These are phyloP conservation scores for Ctenodactylus gundi DNA, from an alignment of 2,113 vertebrate species.

Conservation along the genomic window DNA sequence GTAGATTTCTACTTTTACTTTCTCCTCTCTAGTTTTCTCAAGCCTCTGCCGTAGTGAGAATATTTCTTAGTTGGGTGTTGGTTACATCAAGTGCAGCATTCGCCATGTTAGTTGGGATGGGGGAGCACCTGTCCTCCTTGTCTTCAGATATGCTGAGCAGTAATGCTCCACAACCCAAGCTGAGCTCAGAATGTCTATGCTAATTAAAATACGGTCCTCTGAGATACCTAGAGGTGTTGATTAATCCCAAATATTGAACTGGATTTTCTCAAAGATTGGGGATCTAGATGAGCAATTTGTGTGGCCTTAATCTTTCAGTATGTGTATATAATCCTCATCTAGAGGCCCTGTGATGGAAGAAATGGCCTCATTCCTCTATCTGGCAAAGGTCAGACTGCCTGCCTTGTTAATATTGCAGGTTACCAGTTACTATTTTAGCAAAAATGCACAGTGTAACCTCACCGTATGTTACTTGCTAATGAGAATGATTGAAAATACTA, in stretches of 20 bases:
- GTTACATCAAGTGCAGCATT: not conserved
- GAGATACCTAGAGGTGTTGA: not conserved
- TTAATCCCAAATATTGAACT: constrained; percentile 33
- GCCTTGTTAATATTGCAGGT: not conserved
- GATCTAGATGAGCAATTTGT: constrained; percentile 25
- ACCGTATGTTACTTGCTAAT: constrained; percentile 45
- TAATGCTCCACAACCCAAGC: not conserved
- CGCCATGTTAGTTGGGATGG: not conserved
- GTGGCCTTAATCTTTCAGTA: not conserved
- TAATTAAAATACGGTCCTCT: not conserved
- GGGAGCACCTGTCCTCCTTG: not conserved
- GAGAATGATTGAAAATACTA: constrained; percentile 46
- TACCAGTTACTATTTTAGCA: constrained; percentile 30
- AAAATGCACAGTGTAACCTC: not conserved
- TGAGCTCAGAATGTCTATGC: not conserved
- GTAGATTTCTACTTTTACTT: not conserved
- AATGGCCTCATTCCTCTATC: not conserved
- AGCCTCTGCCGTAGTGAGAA: not conserved
- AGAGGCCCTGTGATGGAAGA: not conserved
- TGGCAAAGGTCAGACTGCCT: not conserved
- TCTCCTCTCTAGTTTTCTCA: not conserved
- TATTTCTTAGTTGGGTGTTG: not conserved
- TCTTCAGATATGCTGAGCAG: not conserved
- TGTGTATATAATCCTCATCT: not conserved
- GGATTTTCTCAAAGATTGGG: not conserved